Evolutionary conservation across 2,888 invertebrate genomes (phyloP), one percentile per base, ranked within the genome.

Genomic region (Gasteruption jaculator): DNA sequence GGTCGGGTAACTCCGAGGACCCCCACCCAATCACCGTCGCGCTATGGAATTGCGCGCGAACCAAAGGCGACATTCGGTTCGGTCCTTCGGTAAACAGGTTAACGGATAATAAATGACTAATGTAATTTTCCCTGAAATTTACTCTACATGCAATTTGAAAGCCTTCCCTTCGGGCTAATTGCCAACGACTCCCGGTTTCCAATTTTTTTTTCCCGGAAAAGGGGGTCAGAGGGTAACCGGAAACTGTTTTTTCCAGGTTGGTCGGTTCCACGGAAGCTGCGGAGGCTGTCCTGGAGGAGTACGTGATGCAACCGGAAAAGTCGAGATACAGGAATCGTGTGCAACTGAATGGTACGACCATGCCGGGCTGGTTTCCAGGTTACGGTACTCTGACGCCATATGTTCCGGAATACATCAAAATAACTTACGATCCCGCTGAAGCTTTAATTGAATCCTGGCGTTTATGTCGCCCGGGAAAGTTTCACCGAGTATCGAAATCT

Each of bases 401-500:
- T 19, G 33, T 50, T 38, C 52, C 49, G 7, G 49, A 52, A 46
- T 50, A 44, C 51, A 49, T 53, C 25, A 46, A 44, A 41, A 47
- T 48, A 29, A 56, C 52, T 38, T 38, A 46, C 33, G 55, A 56
- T 45, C 52, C 52, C 18, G 44, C 49, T 8, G 52, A 52, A 25
- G 50, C 45, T 12, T 39, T 50, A 30, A 43, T 47, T 8, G 53
- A 53, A 15, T 50, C 45, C 8, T 48, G 56, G 52, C 37, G 48
- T 12, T 52, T 59, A 33, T 51, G 56, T 43, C 46, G 48, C 52
- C 56, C 59, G 19, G 54, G 50, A 45, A 45, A 53, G 48, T 56
- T 56, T 29, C 45, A 52, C 46, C 53, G 60, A 43, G 41, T 50
- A 33, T 50, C 51, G 24, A 49, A 58, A 48, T 49, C 49, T 18